phyloP scores from a whole-genome alignment of 2,113 vertebrate species.

The Brachionichthys hirsutus region DNA sequence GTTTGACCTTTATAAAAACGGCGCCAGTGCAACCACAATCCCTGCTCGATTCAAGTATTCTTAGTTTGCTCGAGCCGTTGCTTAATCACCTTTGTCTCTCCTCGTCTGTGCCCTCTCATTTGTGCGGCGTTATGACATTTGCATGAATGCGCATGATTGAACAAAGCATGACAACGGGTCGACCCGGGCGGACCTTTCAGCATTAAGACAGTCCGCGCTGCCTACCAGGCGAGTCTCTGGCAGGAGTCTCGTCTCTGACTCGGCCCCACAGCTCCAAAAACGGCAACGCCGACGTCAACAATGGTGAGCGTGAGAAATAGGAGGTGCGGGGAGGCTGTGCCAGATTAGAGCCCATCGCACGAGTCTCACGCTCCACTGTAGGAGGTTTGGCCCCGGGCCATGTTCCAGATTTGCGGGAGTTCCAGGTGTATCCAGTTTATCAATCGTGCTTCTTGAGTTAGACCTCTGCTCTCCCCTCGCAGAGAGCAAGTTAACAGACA shows the following conservation, averaged over 20 bases:
- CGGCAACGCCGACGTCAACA: conserved; percentile 46
- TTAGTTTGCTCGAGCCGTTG: conserved; percentile 35
- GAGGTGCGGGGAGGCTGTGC: conserved; percentile 54
- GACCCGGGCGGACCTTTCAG: conserved; percentile 29
- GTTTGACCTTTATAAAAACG: conserved; percentile 63
- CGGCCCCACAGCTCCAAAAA: conserved; percentile 25
- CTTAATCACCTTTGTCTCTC: conserved; percentile 32
- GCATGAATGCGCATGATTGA: conserved; percentile 47
- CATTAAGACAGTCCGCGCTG: conserved; percentile 48
- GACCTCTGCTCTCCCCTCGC: conserved; percentile 30
- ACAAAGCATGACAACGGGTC: conserved; percentile 23
- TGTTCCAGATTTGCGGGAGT: conserved; percentile 65
- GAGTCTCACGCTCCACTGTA: conserved; percentile 60
- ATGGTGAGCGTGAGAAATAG: conserved; percentile 57
- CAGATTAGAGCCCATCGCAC: conserved; percentile 63
- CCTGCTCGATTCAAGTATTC: conserved; percentile 29
- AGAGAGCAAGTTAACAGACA: conserved; percentile 19
- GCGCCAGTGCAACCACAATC: conserved; percentile 26
- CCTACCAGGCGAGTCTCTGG: conserved; percentile 33
- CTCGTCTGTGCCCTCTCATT: conserved; percentile 38
- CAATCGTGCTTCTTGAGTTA: conserved; percentile 51
- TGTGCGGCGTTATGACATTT: conserved; percentile 42
- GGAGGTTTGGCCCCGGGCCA: conserved; percentile 65
- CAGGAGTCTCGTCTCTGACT: conserved; percentile 22
- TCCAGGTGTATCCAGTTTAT: conserved; percentile 68